Conservation (phyloP, 2,888 invertebrate genomes). For the Pseudanteris insignis region DNA sequence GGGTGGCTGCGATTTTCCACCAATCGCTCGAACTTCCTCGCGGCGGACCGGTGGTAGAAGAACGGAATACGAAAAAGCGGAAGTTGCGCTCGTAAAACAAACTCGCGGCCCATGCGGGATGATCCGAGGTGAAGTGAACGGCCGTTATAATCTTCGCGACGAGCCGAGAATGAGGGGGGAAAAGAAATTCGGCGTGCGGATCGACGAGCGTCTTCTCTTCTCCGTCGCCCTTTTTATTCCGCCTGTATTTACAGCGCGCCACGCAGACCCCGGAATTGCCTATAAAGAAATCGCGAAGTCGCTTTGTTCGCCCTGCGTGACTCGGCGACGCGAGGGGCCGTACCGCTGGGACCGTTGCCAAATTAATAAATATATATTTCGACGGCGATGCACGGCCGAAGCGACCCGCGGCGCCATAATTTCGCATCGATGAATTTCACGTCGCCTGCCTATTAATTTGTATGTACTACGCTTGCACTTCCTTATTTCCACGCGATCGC, state of each 20-base stretch:
- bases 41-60: no score
- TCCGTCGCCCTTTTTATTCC: background rate
- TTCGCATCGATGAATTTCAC: constrained; percentile 52
- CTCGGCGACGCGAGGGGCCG: constrained; percentile 61
- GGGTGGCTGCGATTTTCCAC: constrained; percentile 18
- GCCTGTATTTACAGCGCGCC: constrained; percentile 62
- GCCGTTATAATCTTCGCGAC: constrained; percentile 28
- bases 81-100: constrained; percentile 39
- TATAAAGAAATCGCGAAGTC: constrained; percentile 65
- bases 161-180: no score
- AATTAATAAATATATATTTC: constrained; percentile 67
- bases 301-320: constrained; percentile 66
- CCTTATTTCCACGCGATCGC: constrained; percentile 40
- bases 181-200: constrained; percentile 4
- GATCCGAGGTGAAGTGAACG: constrained; percentile 40
- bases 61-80: constrained; percentile 34
- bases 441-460: constrained; percentile 40
- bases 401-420: constrained; percentile 51
- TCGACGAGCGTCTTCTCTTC: no score
- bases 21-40: constrained; percentile 7
- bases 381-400: no score
- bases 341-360: constrained; percentile 62
- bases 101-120: constrained; percentile 30
- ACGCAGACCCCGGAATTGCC: constrained; percentile 64
- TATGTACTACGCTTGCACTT: constrained; percentile 27